Evolutionary conservation across 2,888 invertebrate species (phyloP), one percentile per base, ranked within the genome.

Genomic region (Xylota sylvarum): DNA sequence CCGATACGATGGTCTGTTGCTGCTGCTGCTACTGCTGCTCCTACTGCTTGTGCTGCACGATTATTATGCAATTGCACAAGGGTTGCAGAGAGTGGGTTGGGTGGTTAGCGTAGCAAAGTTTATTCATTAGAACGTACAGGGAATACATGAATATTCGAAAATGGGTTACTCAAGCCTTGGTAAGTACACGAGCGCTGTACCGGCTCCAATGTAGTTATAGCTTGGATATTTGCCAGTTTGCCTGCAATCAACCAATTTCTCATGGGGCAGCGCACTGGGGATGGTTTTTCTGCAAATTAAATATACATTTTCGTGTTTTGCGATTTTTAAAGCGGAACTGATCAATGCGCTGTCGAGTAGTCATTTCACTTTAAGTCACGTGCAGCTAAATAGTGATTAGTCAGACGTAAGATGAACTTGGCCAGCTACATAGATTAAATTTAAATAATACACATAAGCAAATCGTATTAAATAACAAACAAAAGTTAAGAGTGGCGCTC

Each of bases 51-150:
- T 73, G 14, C 64, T 60, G 50, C 30, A 70, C 70, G 60, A 72
- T 65, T 76, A 60, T 85, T 85, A 85, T 85, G 85, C 85, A 85
- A 85, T 64, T 56, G 65, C 52, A 52, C 17, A 65, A 52, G 78
- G 67, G 48, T 37, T 46, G 40, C 23, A 23, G 17, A 43, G 19
- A 14, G 12, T 40, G 37, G 43, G 69, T 35, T 40, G 43, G 50
- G 43, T 19, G 32, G 32, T 10, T 50, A 12, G 35, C 23, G 23
- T 17, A 19, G 19, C 40, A 72, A 80, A 85, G 58, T 77, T 85
- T 85, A 85, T 80, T 85, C 85, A 85, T 85, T 80, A 80, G 80
- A 85, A 85, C 67, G 80, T 52, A 77, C 52, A 72, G 85, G 80
- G 85, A 85, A 80, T 80, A 76, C 84, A 85, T 85, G 76, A 77